A percentile compares a stretch with the other conserved stretches of the same genome.
Conservation (phyloP, 2,113 vertebrate species). For the Cisticola juncidis region DNA sequence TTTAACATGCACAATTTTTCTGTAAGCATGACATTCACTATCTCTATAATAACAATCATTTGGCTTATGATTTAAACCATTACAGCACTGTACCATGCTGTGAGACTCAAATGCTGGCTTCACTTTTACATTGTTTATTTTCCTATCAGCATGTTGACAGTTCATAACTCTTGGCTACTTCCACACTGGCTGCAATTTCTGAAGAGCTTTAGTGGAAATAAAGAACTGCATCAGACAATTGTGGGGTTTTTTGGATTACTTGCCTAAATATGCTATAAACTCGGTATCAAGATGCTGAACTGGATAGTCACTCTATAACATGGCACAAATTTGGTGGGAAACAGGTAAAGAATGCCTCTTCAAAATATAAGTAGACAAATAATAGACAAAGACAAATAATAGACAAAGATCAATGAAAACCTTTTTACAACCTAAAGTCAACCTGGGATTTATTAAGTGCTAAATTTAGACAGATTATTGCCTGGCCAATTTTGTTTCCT, state of each 20-base stretch:
- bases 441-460: neutral
- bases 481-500: neutral
- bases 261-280: neutral
- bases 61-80: conserved; percentile 60
- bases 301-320: neutral
- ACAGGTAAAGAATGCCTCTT: neutral
- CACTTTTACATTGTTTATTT: conserved; percentile 44
- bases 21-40: conserved; percentile 45
- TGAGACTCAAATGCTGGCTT: conserved; percentile 26
- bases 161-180: conserved; percentile 60
- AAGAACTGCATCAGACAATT: neutral
- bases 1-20: conserved; percentile 62
- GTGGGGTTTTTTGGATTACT: neutral
- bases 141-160: conserved; percentile 36
- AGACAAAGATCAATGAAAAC: neutral
- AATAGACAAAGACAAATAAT: neutral
- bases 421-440: neutral
- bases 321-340: neutral
- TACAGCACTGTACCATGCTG: conserved; percentile 27
- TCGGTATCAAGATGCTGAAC: neutral
- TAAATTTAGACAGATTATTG: neutral
- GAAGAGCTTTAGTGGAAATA: conserved; percentile 16
- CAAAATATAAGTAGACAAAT: neutral
- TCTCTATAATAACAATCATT: conserved; percentile 62
- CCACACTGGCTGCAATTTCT: conserved; percentile 15